Base-by-base conservation (phyloP, 1,140 invertebrate genomes). In the Bemisia tabaci region DNA sequence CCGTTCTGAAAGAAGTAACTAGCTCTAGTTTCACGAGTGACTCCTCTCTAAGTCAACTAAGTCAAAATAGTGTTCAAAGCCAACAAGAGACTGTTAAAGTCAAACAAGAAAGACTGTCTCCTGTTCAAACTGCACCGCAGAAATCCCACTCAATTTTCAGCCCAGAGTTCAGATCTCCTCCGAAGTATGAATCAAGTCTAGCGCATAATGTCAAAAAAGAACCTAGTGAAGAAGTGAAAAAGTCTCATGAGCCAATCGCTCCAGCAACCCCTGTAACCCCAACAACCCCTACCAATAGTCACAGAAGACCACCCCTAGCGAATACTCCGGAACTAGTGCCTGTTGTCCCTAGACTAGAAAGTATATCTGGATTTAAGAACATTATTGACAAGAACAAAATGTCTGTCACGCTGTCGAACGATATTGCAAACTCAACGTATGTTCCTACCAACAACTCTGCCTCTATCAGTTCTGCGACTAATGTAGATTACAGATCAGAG, bases 121-220 rank as follows among this genome's bases (percentile, higher is more conserved):
- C 62, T 11, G 60, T 61, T 61, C 60, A 22, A 22, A 22, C 60
- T n/a, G 5, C n/a, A 61, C 5, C 24, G n/a, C 60, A 61, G 11
- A 70, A 70, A 63, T 48, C 59, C 60, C 62, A 63, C 12, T 80
- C 79, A 0, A 65, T 80, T 0, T 84, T 84, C 68, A 82, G 81
- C 62, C 82, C 82, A 0, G 80, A 82, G 65, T 68, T 66, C 23
- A 62, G 73, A 48, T 72, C 75, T 63, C 66, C 71, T 26, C 58
- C 63, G 26, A 27, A 11, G 25, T 33, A 64, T 60, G 73, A 48
- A 74, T 73, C 64, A 75, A 64, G 61, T 73, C 71, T 67, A 74
- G n/a, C 72, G 77, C 68, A 61, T 70, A 2, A 71, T 65, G 39
- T 69, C 74, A 22, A 67, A 69, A 21, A 63, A 39, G 24, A 60